A percentile compares a stretch with the other conserved stretches of the same genome.
Evolutionary conservation across 2,888 invertebrate species (phyloP).

Genomic region (Eupithecia vulgata): DNA sequence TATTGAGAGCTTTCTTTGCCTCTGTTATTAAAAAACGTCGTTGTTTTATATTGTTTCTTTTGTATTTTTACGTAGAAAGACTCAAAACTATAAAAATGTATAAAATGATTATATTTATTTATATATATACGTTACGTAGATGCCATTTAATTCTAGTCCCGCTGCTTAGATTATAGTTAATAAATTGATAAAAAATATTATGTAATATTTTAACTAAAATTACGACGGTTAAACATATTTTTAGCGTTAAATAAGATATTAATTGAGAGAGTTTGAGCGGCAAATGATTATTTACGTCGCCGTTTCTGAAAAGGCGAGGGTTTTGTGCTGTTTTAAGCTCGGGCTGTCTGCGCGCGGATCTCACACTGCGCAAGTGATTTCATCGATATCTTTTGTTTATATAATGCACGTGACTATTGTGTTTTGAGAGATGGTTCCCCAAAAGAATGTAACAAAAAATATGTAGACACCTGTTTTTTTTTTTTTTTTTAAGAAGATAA

Average conservation of each 20-base stretch:
- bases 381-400: not conserved
- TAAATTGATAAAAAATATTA: constrained; percentile 58
- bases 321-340: constrained; percentile 52
- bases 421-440: too few relatives aligned
- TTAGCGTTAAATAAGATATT: constrained; percentile 68
- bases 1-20: not conserved
- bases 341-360: constrained; percentile 51
- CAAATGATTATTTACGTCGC: constrained; percentile 41
- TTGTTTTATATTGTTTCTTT: not conserved
- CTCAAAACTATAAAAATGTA: constrained; percentile 41
- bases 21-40: not conserved
- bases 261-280: constrained; percentile 54
- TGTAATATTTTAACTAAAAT: constrained; percentile 65
- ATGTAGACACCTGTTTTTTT: too few relatives aligned
- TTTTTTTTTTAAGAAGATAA: too few relatives aligned
- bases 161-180: constrained; percentile 69
- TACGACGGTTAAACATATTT: constrained; percentile 58
- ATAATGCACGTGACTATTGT: not conserved
- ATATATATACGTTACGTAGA: constrained; percentile 65
- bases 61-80: constrained; percentile 32
- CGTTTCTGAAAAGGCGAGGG: constrained; percentile 42
- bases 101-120: constrained; percentile 56
- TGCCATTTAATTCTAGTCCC: constrained; percentile 80
- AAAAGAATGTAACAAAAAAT: too few relatives aligned
- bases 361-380: not conserved